These are phyloP conservation scores for Neomicropteryx cornuta DNA, from an alignment of 1,140 invertebrate species.

Conservation along the genomic window DNA sequence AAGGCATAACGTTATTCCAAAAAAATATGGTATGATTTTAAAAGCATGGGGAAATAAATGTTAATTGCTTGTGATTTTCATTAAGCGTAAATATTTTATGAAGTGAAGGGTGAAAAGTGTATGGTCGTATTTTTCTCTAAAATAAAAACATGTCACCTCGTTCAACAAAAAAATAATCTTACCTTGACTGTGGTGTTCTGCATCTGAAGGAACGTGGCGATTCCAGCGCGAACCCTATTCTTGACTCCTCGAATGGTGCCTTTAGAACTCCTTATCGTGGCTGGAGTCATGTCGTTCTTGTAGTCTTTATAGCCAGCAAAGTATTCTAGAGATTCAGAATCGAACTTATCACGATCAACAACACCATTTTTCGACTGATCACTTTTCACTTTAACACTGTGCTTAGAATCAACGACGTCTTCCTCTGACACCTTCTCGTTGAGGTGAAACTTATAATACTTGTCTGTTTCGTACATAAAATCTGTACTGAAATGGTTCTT, in stretches of 20 bases:
- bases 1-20: no score
- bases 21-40: no score
- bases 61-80: no score
- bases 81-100: no score
- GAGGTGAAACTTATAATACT: constrained; percentile 71
- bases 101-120: constrained; percentile 6
- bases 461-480: constrained; percentile 57
- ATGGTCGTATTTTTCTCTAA: constrained; percentile 1
- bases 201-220: constrained; percentile 83
- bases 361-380: constrained; percentile 26
- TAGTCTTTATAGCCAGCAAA: constrained; percentile 75
- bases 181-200: constrained; percentile 54
- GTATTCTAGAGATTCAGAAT: constrained; percentile 49
- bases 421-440: constrained; percentile 59
- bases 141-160: no score
- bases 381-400: constrained; percentile 29
- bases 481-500: constrained; percentile 37
- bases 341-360: constrained; percentile 21
- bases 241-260: constrained; percentile 88
- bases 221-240: constrained; percentile 86
- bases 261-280: constrained; percentile 76
- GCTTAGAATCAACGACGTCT: constrained; percentile 23
- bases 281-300: constrained; percentile 47
- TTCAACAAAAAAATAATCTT: no score
- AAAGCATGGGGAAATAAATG: no score